Evolutionary conservation across 2,797 vertebrate species (phyloP).

Genomic region (Oceanodroma leucorhoa): DNA sequence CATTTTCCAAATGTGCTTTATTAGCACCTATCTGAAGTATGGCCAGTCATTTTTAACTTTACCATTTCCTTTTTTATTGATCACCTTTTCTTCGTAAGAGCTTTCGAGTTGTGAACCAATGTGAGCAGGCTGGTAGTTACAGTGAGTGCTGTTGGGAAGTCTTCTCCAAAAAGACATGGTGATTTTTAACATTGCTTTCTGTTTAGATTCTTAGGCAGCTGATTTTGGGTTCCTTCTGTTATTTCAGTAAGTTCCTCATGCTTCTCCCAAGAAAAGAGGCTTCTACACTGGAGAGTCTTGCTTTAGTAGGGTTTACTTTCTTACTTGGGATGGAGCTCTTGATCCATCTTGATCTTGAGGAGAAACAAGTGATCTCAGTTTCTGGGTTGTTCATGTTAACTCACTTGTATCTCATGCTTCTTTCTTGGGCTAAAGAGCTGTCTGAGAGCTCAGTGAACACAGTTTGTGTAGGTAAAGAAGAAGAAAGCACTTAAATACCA

Average conservation of each 20-base stretch:
- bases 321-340: not conserved
- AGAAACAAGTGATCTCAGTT: not conserved
- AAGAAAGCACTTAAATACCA: not conserved
- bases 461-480: not conserved
- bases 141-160: not conserved
- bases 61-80: not conserved
- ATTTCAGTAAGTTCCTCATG: not conserved
- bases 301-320: not conserved
- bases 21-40: not conserved
- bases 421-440: not conserved
- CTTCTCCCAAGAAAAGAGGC: not conserved
- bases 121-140: not conserved
- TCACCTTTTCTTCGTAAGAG: rapidly evolving
- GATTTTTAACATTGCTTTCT: not conserved
- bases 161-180: not conserved
- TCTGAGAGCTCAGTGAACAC: not conserved
- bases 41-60: not conserved
- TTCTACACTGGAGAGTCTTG: not conserved
- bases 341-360: not conserved
- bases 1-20: not conserved
- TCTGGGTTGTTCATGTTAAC: not conserved
- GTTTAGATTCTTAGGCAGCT: not conserved
- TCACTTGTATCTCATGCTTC: not conserved
- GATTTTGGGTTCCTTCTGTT: not conserved
- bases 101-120: not conserved